Evolutionary conservation across 1,140 invertebrate species (phyloP).

Genomic region (Calycopis cecrops): DNA sequence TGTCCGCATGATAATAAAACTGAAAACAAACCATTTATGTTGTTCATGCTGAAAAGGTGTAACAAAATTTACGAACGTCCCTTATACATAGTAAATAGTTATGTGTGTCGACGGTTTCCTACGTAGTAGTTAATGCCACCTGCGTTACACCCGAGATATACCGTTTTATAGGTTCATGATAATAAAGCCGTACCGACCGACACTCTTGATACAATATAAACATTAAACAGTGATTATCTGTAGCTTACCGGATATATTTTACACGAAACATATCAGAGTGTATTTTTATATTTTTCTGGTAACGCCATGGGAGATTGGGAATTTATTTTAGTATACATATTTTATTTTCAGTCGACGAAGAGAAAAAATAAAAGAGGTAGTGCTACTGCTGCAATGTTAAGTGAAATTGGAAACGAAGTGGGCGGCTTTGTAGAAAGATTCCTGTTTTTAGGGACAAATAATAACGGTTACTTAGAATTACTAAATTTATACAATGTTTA

Average conservation of each 20-base stretch:
- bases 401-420: too few relatives aligned
- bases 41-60: neutral
- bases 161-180: slow-evolving; percentile 3
- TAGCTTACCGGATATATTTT: slow-evolving; percentile 4
- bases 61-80: slow-evolving; percentile 6
- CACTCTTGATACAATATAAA: slow-evolving; percentile 6
- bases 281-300: slow-evolving; percentile 1
- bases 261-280: neutral
- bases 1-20: too few relatives aligned
- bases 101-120: neutral
- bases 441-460: too few relatives aligned
- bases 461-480: too few relatives aligned
- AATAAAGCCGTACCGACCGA: slow-evolving; percentile 8
- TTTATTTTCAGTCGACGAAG: too few relatives aligned
- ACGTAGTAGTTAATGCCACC: slow-evolving; percentile 5
- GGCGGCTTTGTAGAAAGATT: too few relatives aligned
- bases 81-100: slow-evolving; percentile 2
- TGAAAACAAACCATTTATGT: too few relatives aligned
- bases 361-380: too few relatives aligned
- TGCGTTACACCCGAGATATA: slow-evolving; percentile 8
- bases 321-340: too few relatives aligned
- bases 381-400: too few relatives aligned
- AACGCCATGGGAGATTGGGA: neutral
- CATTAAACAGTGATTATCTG: slow-evolving; percentile 8
- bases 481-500: too few relatives aligned